Base-by-base conservation (phyloP, 2,113 vertebrate genomes). In the Phalacrocorax carbo region DNA sequence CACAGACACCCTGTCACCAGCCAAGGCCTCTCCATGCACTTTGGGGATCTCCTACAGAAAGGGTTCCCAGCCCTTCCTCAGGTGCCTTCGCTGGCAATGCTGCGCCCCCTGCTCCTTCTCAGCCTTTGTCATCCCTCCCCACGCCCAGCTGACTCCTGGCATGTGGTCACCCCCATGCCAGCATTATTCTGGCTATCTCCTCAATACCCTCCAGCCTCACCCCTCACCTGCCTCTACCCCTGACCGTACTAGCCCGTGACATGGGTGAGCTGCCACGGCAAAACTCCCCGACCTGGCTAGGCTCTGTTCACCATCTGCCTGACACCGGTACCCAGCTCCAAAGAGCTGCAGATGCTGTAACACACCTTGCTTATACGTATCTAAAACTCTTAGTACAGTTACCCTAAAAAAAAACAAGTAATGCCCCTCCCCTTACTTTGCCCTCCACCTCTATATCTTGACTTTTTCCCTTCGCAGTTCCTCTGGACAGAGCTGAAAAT, bases 211-310 rank as follows among this genome's bases (percentile, higher is more conserved):
- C 30, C 65, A 86, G 54, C 81, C 68, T n/a, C 19, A 11, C 15
- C 34, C 36, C 49, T 72, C 44, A n/a, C 34, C 38, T 6, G 13
- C 36, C 64, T 22, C 46, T 19, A 34, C 6, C 52, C 44, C 68
- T 32, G 48, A 34, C 49, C 2, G 1, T 26, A 25, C 9, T 2
- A 34, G 42, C 25, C 48, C 44, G 48, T 0, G 1, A 32, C 6
- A 11, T 11, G 38, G 64, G 18, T 11, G 48, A 87, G 77, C 22
- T 44, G 80, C 70, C 17, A 7, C 2, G 48, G 30, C 66, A 94
- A 60, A 72, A 34, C 32, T 21, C 38, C 71, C 23, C 0, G 2
- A 60, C 12, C 9, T 5, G 22, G 5, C 38, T 42, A 38, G 48
- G 27, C 34, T 71, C 71, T 32, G 12, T 0, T 60, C 11, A 29